Percentiles rank a stretch among this genome's conserved stretches.
Evolutionary conservation across 2,888 invertebrate species (phyloP).

Genomic region (Globia sparganii): DNA sequence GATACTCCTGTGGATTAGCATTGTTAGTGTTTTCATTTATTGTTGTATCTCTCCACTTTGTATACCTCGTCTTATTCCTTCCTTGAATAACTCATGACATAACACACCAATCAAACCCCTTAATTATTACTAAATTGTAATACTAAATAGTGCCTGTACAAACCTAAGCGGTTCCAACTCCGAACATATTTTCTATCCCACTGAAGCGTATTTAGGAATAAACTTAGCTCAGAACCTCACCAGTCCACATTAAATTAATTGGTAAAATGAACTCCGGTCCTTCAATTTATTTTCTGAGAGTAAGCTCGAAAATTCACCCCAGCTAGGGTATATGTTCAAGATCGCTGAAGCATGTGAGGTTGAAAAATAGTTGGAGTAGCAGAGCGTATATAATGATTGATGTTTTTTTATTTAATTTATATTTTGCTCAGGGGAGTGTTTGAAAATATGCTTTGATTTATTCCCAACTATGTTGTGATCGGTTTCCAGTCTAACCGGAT

Average conservation of each 20-base stretch:
- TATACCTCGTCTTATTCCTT: neutral
- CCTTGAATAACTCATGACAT: neutral
- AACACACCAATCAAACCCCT: neutral
- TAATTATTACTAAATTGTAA: neutral
- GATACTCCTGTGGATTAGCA: no score
- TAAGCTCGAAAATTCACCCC: slow-evolving; percentile 12
- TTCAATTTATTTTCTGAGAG: slow-evolving; percentile 44
- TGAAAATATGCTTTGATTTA: neutral
- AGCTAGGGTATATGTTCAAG: slow-evolving; percentile 44
- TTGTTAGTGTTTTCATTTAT: no score
- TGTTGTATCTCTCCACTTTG: no score
- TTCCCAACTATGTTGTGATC: neutral
- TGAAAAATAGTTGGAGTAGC: slow-evolving; percentile 35
- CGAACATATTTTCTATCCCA: slow-evolving; percentile 44
- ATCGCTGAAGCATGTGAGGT: slow-evolving; percentile 38
- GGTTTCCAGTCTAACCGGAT: neutral
- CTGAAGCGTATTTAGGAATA: slow-evolving; percentile 41
- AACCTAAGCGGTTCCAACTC: neutral
- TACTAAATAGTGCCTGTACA: neutral
- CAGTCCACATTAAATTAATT: slow-evolving; percentile 45
- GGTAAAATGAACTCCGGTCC: slow-evolving; percentile 32
- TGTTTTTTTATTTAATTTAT: neutral
- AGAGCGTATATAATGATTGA: slow-evolving; percentile 1
- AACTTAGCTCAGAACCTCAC: slow-evolving; percentile 22
- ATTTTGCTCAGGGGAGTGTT: neutral